Evolutionary conservation across 1,140 invertebrate genomes (phyloP), one percentile per base, ranked within the genome.

Genomic region (Drosophila jambulina): DNA sequence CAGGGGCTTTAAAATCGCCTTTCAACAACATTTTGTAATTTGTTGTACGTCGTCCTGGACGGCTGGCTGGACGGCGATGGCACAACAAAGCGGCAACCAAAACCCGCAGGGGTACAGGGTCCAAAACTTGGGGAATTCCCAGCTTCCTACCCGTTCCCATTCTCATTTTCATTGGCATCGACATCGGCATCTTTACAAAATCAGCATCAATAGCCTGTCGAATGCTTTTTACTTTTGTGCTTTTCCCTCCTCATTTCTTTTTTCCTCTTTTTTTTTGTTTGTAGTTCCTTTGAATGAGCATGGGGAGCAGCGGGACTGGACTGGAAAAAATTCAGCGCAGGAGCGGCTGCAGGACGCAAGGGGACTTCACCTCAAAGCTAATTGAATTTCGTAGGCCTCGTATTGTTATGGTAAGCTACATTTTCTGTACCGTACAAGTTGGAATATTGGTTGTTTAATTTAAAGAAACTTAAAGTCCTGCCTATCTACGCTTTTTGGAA

Each of bases 21-120:
- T 90, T 87, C 84, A 87, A 81, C 84, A 80, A 85, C 81, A 87
- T 78, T 88, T 80, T 84, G 85, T 84, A 88, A 84, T 88, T 88
- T 81, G 85, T 88, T 90, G 83, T 86, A 87, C 82, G 67, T 67
- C 74, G 45, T 68, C 70, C 59, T 54, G 65, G 70, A 71, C 69
- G 69, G 19, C 46, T n/a, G 46, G 25, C 51, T 54, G 51, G 51
- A 54, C 51, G 34, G 23, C 34, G 34, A 38, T 12, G 53, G 38
- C 68, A 72, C 59, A 85, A 90, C 85, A 88, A 88, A 80, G 80
- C 75, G 46, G 23, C 60, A 56, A 45, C 46, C 34, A 25, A 34
- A 48, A 48, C 36, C 70, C 25, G 36, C 48, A 48, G 53, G 51
- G 58, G 48, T 42, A 45, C 27, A 57, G 53, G 53, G 38, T 62